phyloP scores from a whole-genome alignment of 1,140 invertebrate genomes.

The Diachasma alloeum region DNA sequence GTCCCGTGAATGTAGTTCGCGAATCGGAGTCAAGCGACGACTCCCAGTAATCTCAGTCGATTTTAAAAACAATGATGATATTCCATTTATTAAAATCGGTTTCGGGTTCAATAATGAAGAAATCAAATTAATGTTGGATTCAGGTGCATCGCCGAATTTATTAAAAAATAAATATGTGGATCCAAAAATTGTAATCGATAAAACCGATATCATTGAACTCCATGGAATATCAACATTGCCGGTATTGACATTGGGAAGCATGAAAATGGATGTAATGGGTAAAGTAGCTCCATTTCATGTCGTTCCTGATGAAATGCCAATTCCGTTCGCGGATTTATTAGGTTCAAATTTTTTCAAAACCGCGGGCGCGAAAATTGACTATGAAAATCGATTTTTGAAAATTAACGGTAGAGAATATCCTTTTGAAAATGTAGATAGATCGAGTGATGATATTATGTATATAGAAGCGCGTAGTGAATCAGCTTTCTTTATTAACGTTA shows the following conservation, averaged over 20 bases:
- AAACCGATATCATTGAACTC: neutral
- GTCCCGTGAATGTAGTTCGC: neutral
- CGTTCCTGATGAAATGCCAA: neutral
- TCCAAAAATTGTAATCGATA: neutral
- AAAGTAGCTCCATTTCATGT: constrained; percentile 1
- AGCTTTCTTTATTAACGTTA: neutral
- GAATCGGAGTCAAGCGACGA: constrained; percentile 4
- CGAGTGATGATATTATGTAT: neutral
- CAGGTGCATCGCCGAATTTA: neutral
- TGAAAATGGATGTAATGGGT: neutral
- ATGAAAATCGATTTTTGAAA: neutral
- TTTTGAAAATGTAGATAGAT: no score
- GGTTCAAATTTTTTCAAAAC: no score
- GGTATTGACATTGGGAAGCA: neutral
- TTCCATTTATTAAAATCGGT: neutral
- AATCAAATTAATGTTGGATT: neutral
- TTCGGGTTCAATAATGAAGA: neutral
- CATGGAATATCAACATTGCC: neutral
- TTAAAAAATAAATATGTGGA: neutral
- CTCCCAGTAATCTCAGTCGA: no score
- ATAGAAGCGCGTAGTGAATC: neutral
- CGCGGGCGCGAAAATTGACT: no score
- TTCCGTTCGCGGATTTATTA: constrained; percentile 15
- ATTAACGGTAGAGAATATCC: neutral
- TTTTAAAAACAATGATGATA: neutral